These are phyloP conservation scores for Smutsia temminckii DNA, from an alignment of 2,797 vertebrate genomes.

Conservation along the genomic window DNA sequence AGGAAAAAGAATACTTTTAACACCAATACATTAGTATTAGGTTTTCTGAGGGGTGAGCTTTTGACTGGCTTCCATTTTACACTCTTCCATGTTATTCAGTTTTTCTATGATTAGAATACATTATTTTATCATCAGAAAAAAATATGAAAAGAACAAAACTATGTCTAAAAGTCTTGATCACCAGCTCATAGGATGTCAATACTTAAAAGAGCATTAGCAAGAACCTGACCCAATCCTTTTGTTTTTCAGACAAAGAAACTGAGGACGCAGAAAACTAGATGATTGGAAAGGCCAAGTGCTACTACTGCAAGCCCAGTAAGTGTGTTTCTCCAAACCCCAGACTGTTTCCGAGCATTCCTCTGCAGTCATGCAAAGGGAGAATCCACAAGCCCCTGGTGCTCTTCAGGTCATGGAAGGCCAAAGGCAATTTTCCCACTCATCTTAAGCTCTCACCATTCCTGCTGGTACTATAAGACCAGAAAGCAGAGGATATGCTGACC, in stretches of 20 bases:
- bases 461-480: not conserved
- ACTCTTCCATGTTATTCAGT: not conserved
- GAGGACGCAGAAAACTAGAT: not conserved
- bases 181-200: not conserved
- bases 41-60: not conserved
- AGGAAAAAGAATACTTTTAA: not conserved
- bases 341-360: not conserved
- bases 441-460: not conserved
- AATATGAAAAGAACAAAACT: not conserved
- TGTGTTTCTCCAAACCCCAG: not conserved
- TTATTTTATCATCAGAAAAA: slow-evolving; percentile 1
- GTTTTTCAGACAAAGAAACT: not conserved
- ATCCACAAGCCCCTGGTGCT: not conserved
- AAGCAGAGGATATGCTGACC: not conserved
- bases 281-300: not conserved
- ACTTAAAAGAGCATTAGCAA: not conserved
- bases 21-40: not conserved
- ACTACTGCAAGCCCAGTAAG: not conserved
- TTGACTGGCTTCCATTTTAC: not conserved
- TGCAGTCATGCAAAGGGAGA: not conserved
- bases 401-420: not conserved
- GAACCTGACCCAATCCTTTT: not conserved
- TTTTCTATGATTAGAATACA: not conserved
- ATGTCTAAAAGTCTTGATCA: not conserved
- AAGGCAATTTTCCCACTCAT: not conserved